phyloP scores from a whole-genome alignment of 2,797 vertebrate genomes.

The Prunella strophiata region DNA sequence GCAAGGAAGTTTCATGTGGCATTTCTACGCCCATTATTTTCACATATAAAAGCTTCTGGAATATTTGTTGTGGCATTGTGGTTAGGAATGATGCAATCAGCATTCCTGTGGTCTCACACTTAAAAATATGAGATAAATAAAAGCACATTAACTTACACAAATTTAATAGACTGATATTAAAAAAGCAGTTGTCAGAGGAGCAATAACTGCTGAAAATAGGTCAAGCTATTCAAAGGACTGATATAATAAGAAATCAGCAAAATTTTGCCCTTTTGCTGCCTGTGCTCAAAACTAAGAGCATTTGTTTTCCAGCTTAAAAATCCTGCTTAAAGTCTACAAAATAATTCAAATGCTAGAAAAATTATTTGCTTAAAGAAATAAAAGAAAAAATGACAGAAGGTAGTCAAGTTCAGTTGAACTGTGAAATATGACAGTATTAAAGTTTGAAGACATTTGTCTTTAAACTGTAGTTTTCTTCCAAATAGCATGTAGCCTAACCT shows the following conservation, averaged over 20 bases:
- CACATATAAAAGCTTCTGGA: not conserved
- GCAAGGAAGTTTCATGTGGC: not conserved
- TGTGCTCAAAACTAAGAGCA: not conserved
- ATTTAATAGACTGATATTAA: conserved; percentile 11
- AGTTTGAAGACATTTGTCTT: conserved; percentile 42
- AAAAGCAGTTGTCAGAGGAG: conserved; percentile 9
- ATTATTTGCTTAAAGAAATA: conserved; percentile 16
- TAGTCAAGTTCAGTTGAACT: not conserved
- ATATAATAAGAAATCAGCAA: conserved; percentile 50
- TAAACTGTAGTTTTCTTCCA: conserved; percentile 39
- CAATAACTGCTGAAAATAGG: conserved; percentile 68
- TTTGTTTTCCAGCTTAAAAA: conserved; percentile 24
- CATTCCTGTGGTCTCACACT: not conserved
- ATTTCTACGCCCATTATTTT: not conserved
- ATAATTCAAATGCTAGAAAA: not conserved
- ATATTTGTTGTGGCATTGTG: not conserved
- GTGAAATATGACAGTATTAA: conserved; percentile 21
- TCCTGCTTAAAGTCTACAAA: not conserved
- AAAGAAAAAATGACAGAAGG: not conserved
- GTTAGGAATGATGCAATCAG: not conserved
- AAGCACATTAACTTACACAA: conserved; percentile 26
- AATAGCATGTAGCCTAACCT: conserved; percentile 45
- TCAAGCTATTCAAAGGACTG: conserved; percentile 35
- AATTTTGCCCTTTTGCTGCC: conserved; percentile 36
- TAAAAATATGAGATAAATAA: conserved; percentile 33